Evolutionary conservation across 2,888 invertebrate genomes (phyloP), one percentile per base, ranked within the genome.

Genomic region (Seira sanloemensis): DNA sequence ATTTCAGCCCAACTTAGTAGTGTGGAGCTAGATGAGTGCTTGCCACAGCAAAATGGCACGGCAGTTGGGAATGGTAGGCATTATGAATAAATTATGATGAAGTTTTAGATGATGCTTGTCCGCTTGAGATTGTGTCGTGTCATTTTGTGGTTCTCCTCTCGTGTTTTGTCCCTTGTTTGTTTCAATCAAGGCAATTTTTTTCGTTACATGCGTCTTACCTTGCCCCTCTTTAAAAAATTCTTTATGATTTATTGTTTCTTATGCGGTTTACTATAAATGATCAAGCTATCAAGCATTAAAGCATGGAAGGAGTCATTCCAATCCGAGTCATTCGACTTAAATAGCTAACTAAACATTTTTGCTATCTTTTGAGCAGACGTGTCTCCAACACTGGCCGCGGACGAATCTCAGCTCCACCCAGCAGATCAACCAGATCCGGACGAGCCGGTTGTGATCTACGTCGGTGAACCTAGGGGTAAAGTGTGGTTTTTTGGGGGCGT

Each of bases 1-100:
- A 84, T 84, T 78, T 84, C 84, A 73, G 78, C 78, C 78, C 84
- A 84, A 78, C 84, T 84, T 78, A 78, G 84, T 50, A 50, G 16
- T 74, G 84, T 84, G 84, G 73, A 77, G 78, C 84, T 78, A 75
- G 84, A 78, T 84, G 78, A 84, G 74, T 78, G 84, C 78, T 78
- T 78, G 84, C 84, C 78, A 84, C n/a, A n/a, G n/a, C 84, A 84
- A 16, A 78, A 84, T 50, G 78, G 84, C 84, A 84, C 84, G 78
- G 84, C 83, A 83, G 83, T 83, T 83, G 83, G 78, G 84, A 84
- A 84, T 84, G 84, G 84, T 84, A 84, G 74, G 84, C 84, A 83
- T 80, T 80, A 82, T 79, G 76, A 81, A 65, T 74, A 80, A 66
- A 83, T 80, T 80, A 82, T 79, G 76, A 81, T 69, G 78, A 80